These are phyloP conservation scores for Stegastes partitus DNA, from an alignment of 2,113 vertebrate species.

Conservation along the genomic window DNA sequence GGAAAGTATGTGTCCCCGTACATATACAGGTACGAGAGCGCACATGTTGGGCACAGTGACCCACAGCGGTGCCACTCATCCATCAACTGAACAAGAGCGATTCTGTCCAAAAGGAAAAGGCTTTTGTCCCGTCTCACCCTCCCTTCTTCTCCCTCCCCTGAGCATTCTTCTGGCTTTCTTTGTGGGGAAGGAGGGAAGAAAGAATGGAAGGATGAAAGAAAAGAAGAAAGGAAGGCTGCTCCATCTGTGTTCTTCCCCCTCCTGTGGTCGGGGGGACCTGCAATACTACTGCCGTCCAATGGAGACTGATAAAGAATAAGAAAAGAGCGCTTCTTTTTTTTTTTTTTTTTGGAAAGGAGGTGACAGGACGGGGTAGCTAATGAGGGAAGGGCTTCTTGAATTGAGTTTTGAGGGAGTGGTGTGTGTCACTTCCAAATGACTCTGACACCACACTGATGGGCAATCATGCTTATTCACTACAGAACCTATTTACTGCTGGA, in stretches of 20 bases:
- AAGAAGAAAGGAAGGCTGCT: slow-evolving; percentile 43
- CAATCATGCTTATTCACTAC: slow-evolving; percentile 78
- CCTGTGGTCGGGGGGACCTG: slow-evolving; percentile 49
- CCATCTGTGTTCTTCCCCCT: slow-evolving; percentile 57
- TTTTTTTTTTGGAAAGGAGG: slow-evolving; percentile 42
- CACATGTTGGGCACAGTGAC: slow-evolving; percentile 35
- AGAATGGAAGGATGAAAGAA: slow-evolving; percentile 39
- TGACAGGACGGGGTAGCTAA: slow-evolving; percentile 39
- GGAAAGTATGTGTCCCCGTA: not conserved
- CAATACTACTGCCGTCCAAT: slow-evolving; percentile 58
- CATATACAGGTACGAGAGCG: slow-evolving; percentile 3
- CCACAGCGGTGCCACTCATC: slow-evolving; percentile 42
- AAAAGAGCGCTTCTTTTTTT: slow-evolving; percentile 1
- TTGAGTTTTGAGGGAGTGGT: slow-evolving; percentile 46
- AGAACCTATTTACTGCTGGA: slow-evolving; percentile 70
- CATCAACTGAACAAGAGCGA: slow-evolving; percentile 52
- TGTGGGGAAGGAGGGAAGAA: slow-evolving; percentile 45
- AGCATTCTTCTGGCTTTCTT: slow-evolving; percentile 64
- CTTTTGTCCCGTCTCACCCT: slow-evolving; percentile 45
- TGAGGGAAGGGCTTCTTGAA: slow-evolving; percentile 61
- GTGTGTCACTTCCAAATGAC: slow-evolving; percentile 68
- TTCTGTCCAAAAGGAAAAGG: slow-evolving; percentile 22
- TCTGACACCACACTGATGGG: slow-evolving; percentile 74
- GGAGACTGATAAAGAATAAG: slow-evolving; percentile 32
- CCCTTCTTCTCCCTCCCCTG: not conserved